Conservation (phyloP, 2,888 invertebrate species). For the Morinoia aosen region DNA sequence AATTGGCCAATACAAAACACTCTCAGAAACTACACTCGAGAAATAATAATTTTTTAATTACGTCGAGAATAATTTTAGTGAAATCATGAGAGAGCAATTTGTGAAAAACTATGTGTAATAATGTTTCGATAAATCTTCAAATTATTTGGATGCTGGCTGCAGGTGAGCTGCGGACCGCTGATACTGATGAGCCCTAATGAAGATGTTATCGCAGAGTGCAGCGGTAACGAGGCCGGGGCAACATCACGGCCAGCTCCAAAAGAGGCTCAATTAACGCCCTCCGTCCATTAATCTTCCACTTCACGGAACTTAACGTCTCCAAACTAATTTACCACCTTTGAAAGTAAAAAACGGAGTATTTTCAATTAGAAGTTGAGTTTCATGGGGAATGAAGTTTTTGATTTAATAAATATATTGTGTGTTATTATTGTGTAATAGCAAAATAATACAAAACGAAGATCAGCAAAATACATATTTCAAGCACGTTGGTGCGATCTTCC, state of each 20-base stretch:
- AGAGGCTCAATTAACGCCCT: constrained; percentile 45
- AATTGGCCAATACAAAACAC: not conserved
- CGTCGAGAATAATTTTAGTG: not conserved
- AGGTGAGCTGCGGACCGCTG: not conserved
- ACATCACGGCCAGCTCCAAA: constrained; percentile 41
- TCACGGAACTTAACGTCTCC: constrained; percentile 8
- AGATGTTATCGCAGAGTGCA: constrained; percentile 31
- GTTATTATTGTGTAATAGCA: too few species aligned
- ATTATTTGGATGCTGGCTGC: not conserved
- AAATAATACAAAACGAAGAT: too few species aligned
- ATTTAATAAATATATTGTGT: not conserved
- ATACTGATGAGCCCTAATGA: constrained; percentile 45
- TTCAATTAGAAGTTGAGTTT: not conserved
- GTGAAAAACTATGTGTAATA: not conserved
- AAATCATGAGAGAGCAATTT: not conserved
- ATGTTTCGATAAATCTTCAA: not conserved
- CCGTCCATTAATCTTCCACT: not conserved
- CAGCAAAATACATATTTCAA: too few species aligned
- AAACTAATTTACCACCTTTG: not conserved
- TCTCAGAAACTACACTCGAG: not conserved
- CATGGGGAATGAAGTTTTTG: not conserved
- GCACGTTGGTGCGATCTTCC: too few species aligned
- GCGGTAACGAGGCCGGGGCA: not conserved
- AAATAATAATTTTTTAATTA: not conserved
- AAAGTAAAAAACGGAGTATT: not conserved